Percentiles rank a stretch among this genome's conserved stretches.
Evolutionary conservation across 2,797 vertebrate species (phyloP).

Genomic region (Hybognathus amarus): DNA sequence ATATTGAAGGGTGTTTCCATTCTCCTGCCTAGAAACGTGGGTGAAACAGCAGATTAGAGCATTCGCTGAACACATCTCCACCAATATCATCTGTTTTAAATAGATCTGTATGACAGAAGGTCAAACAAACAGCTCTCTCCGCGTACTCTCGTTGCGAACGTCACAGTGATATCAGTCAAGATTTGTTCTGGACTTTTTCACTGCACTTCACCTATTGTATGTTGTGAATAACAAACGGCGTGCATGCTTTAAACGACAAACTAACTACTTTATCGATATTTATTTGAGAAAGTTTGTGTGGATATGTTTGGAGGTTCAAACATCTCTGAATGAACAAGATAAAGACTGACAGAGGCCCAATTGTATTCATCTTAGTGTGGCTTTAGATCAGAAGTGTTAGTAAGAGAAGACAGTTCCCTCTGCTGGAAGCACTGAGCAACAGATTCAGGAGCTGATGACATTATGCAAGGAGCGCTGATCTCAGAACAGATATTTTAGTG

Average conservation of each 20-base stretch:
- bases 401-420: slow-evolving; percentile 51
- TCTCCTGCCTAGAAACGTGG: slow-evolving; percentile 44
- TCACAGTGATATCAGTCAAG: neutral
- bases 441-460: neutral
- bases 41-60: slow-evolving; percentile 57
- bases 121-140: slow-evolving; percentile 28
- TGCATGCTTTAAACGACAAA: neutral
- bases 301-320: neutral
- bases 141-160: neutral
- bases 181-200: neutral
- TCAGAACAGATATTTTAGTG: slow-evolving; percentile 3
- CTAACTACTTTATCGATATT: neutral
- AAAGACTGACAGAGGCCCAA: neutral
- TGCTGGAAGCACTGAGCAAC: slow-evolving; percentile 38
- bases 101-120: slow-evolving; percentile 37
- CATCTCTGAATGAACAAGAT: neutral
- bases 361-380: neutral
- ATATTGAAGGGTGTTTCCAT: slow-evolving; percentile 59
- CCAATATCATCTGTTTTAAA: slow-evolving; percentile 55
- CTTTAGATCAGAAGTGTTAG: neutral
- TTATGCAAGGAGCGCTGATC: neutral
- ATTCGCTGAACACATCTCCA: slow-evolving; percentile 45
- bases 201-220: neutral
- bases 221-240: neutral
- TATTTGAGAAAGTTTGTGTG: neutral